Base-by-base conservation (phyloP, 2,113 vertebrate species). In the Nicator chloris region DNA sequence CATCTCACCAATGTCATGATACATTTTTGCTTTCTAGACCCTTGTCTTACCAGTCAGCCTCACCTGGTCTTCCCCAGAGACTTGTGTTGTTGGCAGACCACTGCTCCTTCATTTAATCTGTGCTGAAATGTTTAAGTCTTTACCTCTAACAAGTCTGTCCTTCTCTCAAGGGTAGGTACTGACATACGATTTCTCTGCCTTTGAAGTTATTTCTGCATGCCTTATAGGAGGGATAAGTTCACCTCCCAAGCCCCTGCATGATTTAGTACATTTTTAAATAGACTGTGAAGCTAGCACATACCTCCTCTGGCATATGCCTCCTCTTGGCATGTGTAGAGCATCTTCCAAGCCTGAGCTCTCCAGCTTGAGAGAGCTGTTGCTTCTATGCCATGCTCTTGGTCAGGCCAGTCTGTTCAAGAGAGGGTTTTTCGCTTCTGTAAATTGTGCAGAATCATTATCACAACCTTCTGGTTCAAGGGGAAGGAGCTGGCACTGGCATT, bases 401-500 rank as follows among this genome's bases (percentile, higher is more conserved):
- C n/a, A 54, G 35, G 42, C 13, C 56, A 54, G 26, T 54, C 53
- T 66, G 33, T 59, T 91, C 63, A 73, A 57, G 19, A 64, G 23
- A 71, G 23, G 4, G 24, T 49, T 61, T 23, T 79, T 70, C 65
- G 73, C 24, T 53, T 14, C 23, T 76, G 42, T 42, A 84, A 98
- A 98, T 98, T 94, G 98, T 98, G 71, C 98, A 98, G 97, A 98
- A 98, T n/a, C 83, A 92, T 70, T 73, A 98, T 98, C 95, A 98
- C 98, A 6, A 94, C 98, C 37, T 98, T 98, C 96, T 99, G 98
- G 98, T 98, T 99, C 94, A 98, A 97, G 88, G 98, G 98, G 64
- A 98, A 98, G 92, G 98, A 98, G 88, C 95, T 98, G 92, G 98
- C 98, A 4, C 87, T 98, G 94, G 98, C 98, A 3, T 99, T 98